Conservation (phyloP, 2,888 invertebrate genomes). For the Drosophila recens region DNA sequence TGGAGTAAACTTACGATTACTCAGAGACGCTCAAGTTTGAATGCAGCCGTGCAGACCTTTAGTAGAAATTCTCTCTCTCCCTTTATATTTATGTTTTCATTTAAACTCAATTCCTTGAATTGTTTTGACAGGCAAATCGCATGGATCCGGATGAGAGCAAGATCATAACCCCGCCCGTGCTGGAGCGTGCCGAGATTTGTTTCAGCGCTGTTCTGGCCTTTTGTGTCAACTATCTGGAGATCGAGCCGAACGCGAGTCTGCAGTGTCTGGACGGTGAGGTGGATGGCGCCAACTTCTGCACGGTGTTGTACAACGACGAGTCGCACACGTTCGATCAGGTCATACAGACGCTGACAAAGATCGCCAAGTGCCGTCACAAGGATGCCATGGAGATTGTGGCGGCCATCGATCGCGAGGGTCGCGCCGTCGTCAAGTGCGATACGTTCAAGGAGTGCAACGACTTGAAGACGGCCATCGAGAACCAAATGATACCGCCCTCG, state of each 20-base stretch:
- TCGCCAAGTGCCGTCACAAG: slow-evolving; percentile 95
- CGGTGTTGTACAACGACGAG: slow-evolving; percentile 99
- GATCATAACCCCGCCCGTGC: slow-evolving; percentile 84
- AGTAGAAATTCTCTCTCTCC: too few relatives aligned
- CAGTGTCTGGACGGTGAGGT: slow-evolving; percentile 87
- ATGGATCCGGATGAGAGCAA: slow-evolving; percentile 82
- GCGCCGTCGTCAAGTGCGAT: slow-evolving; percentile 95
- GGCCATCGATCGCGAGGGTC: slow-evolving; percentile 97
- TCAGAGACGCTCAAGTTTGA: too few relatives aligned
- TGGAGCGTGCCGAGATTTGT: slow-evolving; percentile 85
- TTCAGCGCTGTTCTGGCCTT: slow-evolving; percentile 93
- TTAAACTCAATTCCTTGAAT: too few relatives aligned
- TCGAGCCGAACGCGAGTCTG: slow-evolving; percentile 90
- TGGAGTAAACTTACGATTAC: too few relatives aligned
- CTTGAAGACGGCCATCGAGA: slow-evolving; percentile 92
- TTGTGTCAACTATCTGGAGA: slow-evolving; percentile 92
- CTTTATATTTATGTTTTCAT: too few relatives aligned
- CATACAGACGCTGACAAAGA: slow-evolving; percentile 94
- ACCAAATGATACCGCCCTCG: slow-evolving; percentile 85
- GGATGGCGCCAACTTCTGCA: slow-evolving; percentile 90
- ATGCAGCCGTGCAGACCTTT: too few relatives aligned
- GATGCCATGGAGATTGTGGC: slow-evolving; percentile 98
- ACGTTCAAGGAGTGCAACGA: slow-evolving; percentile 92
- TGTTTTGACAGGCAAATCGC: slow-evolving; percentile 77
- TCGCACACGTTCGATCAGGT: slow-evolving; percentile 99